Evolutionary conservation across 1,140 invertebrate species (phyloP).

Genomic region (Drosophila pruinosa): DNA sequence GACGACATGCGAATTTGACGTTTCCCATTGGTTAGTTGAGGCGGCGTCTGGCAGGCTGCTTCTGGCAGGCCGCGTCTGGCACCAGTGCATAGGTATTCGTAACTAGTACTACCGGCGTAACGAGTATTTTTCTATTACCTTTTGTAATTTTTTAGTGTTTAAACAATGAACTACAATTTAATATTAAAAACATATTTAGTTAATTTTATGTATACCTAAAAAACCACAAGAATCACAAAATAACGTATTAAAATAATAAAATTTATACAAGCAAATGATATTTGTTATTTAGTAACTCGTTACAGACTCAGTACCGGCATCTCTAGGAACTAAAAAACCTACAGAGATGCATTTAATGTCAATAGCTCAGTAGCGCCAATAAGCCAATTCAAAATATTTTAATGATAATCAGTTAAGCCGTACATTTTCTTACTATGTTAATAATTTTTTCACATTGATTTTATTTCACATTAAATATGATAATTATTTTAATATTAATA

Average conservation of each 20-base stretch:
- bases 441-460: not conserved
- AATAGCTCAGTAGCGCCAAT: not conserved
- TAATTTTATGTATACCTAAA: not conserved
- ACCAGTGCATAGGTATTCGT: slow-evolving; percentile 25
- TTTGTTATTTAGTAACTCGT: not conserved
- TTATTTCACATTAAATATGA: not conserved
- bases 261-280: too few relatives aligned
- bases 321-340: not conserved
- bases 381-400: not conserved
- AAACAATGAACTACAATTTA: not conserved
- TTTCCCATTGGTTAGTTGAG: slow-evolving; percentile 46
- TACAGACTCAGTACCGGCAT: not conserved
- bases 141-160: not conserved
- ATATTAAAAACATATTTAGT: not conserved
- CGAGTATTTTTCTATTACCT: not conserved
- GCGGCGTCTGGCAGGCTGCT: slow-evolving; percentile 65
- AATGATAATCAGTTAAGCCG: not conserved
- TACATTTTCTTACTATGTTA: not conserved
- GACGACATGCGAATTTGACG: slow-evolving; percentile 24
- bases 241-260: not conserved
- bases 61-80: slow-evolving; percentile 67
- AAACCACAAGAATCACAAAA: not conserved
- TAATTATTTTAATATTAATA: too few relatives aligned
- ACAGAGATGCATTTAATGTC: slow-evolving; percentile 20
- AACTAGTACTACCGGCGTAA: slow-evolving; percentile 1